These are phyloP conservation scores for Homalodisca vitripennis DNA, from an alignment of 1,140 invertebrate genomes.

Conservation along the genomic window DNA sequence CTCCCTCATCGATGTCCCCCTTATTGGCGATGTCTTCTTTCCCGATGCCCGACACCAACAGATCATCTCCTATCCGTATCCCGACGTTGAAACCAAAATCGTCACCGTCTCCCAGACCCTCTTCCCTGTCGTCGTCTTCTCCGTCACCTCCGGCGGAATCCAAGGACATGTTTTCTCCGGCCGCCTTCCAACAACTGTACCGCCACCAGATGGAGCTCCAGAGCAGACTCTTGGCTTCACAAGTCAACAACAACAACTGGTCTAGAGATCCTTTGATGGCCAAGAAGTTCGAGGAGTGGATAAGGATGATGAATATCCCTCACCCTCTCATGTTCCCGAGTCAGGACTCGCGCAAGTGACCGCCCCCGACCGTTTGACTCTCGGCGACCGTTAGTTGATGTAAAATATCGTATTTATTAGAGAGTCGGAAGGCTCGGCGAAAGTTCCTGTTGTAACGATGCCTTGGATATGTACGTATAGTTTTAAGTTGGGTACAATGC, in stretches of 20 bases:
- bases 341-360: constrained; percentile 11
- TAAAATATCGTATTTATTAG: not conserved
- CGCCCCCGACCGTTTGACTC: constrained; percentile 1
- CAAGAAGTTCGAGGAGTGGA: constrained; percentile 31
- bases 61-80: constrained; percentile 13
- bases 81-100: constrained; percentile 13
- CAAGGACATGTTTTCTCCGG: not conserved
- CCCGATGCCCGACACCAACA: constrained; percentile 4
- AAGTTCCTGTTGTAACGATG: constrained; percentile 15
- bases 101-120: constrained; percentile 10
- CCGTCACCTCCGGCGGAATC: not conserved
- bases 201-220: constrained; percentile 30
- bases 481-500: not conserved
- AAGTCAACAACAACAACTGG: constrained; percentile 22
- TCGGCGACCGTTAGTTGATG: not conserved
- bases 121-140: constrained; percentile 3
- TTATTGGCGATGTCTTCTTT: constrained; percentile 15
- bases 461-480: not conserved
- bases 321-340: constrained; percentile 30
- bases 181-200: constrained; percentile 1
- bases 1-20: not conserved
- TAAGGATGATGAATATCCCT: constrained; percentile 24
- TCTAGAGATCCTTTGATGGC: constrained; percentile 4
- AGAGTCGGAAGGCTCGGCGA: not conserved
- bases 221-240: constrained; percentile 26